Percentiles rank a stretch among this genome's conserved stretches.
Evolutionary conservation across 2,113 vertebrate species (phyloP).

Genomic region (Daboia siamensis): DNA sequence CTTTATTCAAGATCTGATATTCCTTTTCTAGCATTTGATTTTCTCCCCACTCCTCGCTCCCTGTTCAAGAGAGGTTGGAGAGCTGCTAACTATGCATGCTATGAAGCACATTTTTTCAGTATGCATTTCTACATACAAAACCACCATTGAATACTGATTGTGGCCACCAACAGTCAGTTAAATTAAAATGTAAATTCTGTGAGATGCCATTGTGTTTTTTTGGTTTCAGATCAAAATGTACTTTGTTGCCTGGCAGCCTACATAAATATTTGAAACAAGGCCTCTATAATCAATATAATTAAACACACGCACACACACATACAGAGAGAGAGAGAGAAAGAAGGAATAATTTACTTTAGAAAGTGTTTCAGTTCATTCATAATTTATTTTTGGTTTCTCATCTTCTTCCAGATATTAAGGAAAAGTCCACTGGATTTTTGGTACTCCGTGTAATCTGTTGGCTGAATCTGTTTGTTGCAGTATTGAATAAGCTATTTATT

Average conservation of each 20-base stretch:
- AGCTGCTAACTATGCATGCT: conserved; percentile 55
- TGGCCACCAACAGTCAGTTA: conserved; percentile 30
- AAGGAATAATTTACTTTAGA: background rate
- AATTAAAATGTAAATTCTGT: conserved; percentile 53
- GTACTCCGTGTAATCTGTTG: background rate
- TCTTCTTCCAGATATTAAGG: background rate
- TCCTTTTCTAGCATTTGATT: background rate
- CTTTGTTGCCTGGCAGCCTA: conserved; percentile 57
- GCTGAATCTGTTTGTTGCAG: background rate
- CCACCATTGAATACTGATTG: conserved; percentile 38
- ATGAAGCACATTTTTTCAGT: background rate
- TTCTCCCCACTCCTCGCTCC: background rate
- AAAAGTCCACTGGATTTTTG: background rate
- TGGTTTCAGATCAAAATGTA: conserved; percentile 42
- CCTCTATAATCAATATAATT: conserved; percentile 39
- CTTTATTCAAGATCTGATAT: conserved; percentile 5
- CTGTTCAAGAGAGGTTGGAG: background rate
- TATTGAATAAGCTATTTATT: background rate
- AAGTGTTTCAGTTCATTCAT: conserved; percentile 3
- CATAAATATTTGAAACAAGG: conserved; percentile 65
- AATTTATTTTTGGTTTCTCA: background rate
- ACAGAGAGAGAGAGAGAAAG: too few species aligned
- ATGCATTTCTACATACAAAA: conserved; percentile 48
- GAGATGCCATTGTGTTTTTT: conserved; percentile 57
- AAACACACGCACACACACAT: background rate